Evolutionary conservation across 2,113 vertebrate genomes (phyloP).

Genomic region (Mobula birostris): DNA sequence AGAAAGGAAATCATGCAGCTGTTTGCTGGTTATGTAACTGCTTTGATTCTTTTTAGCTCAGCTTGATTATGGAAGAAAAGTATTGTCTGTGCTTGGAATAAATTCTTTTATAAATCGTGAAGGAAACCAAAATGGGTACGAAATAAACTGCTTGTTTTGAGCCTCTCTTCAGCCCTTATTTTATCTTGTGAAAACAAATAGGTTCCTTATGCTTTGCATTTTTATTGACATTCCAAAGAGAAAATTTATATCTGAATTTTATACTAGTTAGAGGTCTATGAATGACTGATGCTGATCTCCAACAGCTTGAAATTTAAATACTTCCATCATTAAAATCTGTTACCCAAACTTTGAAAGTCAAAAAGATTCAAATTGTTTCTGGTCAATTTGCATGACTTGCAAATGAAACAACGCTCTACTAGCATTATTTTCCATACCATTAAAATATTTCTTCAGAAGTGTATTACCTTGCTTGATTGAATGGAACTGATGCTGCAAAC

Average conservation of each 20-base stretch:
- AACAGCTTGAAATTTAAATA: background rate
- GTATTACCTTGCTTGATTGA: background rate
- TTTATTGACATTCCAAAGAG: background rate
- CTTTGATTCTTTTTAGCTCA: background rate
- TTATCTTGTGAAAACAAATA: background rate
- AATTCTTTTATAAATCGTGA: background rate
- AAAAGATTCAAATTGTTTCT: background rate
- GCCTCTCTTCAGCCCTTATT: background rate
- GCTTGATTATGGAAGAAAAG: background rate
- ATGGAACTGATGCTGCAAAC: background rate
- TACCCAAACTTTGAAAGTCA: background rate
- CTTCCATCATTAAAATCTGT: background rate
- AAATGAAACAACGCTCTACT: background rate
- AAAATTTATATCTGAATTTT: background rate
- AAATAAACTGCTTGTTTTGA: background rate
- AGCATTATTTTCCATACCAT: background rate
- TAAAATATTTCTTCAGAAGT: background rate
- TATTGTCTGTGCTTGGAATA: background rate
- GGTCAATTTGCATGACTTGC: background rate
- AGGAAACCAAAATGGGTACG: background rate
- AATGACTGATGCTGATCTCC: background rate
- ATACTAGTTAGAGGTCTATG: background rate
- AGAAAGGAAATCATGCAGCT: background rate
- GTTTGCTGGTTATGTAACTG: background rate
- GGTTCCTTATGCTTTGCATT: background rate